Evolutionary conservation across 2,888 invertebrate species (phyloP), one percentile per base, ranked within the genome.

Genomic region (Pseudococcus longispinus): DNA sequence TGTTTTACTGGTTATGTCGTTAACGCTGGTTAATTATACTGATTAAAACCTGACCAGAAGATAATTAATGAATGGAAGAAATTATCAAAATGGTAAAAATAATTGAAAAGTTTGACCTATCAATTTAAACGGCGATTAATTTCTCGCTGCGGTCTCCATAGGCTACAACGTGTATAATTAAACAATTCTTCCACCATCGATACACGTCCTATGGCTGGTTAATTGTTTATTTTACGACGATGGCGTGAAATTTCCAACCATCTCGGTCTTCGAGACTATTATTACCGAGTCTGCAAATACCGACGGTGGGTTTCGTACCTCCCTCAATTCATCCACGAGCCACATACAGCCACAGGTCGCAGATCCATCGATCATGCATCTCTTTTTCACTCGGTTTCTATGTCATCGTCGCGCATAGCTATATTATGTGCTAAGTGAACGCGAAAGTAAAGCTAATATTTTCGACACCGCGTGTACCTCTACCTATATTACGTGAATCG

Each of bases 401-500:
- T 1, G 51, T 51, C 44, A 2, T 26, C 77, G 77, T 29, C 1
- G 65, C 15, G 26, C 46, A 60, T 18, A n/a, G 60, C 1, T 11
- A 65, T 26, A 65, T 26, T 23, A 65, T 26, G 65, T 11, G n/a
- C 9, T 60, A 29, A 65, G 15, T 1, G 26, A 70, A 70, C 29
- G 37, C 37, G 70, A 70, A 70, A 70, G 70, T 70, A 70, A 70
- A 70, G 29, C 70, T 29, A 70, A 29, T 26, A 60, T 55, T 84
- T 60, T 84, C 60, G 60, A 55, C 84, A 65, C 85, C 65, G 85
- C 42, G 65, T 70, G 65, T 65, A 60, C 70, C 55, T 51, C 51
- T 77, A 77, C 77, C 77, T 77, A 77, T 80, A 85, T 85, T 85
- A 85, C 85, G 85, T 85, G 85, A 85, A 85, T 85, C 85, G 85